Evolutionary conservation across 2,888 invertebrate genomes (phyloP).

Genomic region (Hymenopus coronatus): DNA sequence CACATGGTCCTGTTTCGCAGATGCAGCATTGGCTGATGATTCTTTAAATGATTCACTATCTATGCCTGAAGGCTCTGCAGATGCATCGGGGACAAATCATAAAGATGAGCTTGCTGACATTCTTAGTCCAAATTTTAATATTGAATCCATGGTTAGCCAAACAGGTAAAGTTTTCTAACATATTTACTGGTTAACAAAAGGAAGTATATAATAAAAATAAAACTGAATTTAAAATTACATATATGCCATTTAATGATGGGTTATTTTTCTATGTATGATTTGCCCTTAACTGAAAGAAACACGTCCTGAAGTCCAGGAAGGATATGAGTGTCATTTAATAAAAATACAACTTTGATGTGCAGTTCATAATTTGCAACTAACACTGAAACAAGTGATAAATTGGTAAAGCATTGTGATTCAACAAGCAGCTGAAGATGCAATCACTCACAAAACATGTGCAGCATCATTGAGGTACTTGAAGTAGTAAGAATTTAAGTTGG

Average conservation of each 20-base stretch:
- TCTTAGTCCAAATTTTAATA: slow-evolving; percentile 65
- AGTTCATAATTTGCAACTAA: too few relatives aligned
- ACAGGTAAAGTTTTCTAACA: slow-evolving; percentile 45
- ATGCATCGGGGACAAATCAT: slow-evolving; percentile 52
- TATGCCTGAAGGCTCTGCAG: slow-evolving; percentile 41
- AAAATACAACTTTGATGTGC: too few relatives aligned
- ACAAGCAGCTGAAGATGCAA: too few relatives aligned
- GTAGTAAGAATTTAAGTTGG: too few relatives aligned
- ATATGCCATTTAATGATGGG: too few relatives aligned
- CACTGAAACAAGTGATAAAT: too few relatives aligned
- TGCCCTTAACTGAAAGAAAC: background rate
- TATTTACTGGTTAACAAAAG: background rate
- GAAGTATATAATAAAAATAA: too few relatives aligned
- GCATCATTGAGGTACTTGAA: too few relatives aligned
- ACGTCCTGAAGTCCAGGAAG: background rate
- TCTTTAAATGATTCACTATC: slow-evolving; percentile 39
- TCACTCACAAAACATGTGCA: too few relatives aligned
- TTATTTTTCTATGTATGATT: background rate
- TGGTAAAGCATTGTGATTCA: too few relatives aligned
- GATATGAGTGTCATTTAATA: too few relatives aligned
- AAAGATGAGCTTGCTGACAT: slow-evolving; percentile 72
- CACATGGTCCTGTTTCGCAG: slow-evolving; percentile 35
- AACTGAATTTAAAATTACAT: too few relatives aligned
- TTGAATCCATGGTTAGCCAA: slow-evolving; percentile 71
- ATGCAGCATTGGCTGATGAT: slow-evolving; percentile 46